A percentile compares a stretch with the other conserved stretches of the same genome.
phyloP scores from a whole-genome alignment of 2,113 vertebrate species.

The Apaloderma vittatum region DNA sequence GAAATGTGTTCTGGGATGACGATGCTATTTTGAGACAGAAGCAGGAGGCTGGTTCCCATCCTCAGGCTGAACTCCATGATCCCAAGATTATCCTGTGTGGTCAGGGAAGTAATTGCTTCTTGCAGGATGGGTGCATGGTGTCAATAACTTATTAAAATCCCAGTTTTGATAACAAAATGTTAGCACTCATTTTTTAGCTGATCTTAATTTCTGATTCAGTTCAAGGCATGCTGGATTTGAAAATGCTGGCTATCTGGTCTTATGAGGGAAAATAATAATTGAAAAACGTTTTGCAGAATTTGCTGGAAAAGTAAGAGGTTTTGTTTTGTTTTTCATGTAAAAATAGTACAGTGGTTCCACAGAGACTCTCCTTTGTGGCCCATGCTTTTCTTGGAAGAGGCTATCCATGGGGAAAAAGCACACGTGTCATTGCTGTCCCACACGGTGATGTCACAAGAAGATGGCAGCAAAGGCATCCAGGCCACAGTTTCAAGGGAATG shows the following conservation, averaged over 20 bases:
- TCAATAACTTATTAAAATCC: background rate
- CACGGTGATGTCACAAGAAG: background rate
- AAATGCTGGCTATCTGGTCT: background rate
- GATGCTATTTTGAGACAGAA: constrained; percentile 48
- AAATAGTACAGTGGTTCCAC: background rate
- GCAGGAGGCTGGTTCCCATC: constrained; percentile 22
- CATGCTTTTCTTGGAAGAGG: background rate
- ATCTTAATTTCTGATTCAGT: background rate
- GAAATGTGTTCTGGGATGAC: background rate
- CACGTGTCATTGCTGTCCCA: background rate
- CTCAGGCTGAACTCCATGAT: background rate
- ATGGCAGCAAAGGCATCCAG: background rate
- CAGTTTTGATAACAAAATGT: background rate
- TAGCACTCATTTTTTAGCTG: background rate
- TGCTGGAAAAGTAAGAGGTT: background rate
- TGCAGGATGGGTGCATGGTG: background rate
- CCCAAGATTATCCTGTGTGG: background rate
- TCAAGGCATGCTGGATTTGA: background rate
- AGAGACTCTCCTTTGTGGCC: background rate
- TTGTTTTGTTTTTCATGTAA: background rate
- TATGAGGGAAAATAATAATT: background rate
- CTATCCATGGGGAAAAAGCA: background rate
- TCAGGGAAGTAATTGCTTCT: background rate
- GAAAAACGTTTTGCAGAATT: background rate
- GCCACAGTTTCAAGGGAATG: background rate